Evolutionary conservation across 2,888 invertebrate species (phyloP), one percentile per base, ranked within the genome.

Genomic region (Drosophila austrosaltans): DNA sequence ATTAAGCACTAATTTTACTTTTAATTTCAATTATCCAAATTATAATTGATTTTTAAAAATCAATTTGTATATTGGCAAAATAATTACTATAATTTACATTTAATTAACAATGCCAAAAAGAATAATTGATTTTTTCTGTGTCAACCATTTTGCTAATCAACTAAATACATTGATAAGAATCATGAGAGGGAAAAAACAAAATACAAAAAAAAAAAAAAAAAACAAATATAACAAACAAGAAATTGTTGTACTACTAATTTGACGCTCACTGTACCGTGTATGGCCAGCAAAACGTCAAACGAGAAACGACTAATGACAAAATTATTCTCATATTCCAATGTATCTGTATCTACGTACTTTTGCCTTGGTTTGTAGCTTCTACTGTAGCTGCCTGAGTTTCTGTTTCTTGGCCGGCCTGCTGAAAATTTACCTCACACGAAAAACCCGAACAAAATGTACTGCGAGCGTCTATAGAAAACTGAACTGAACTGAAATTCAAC

Each of bases 401-500:
- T 57, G 64, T 22, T 40, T 53, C 53, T 58, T 54, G 62, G 40
- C 48, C 48, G 66, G 70, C 16, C 53, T 63, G 61, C 69, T 67
- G 76, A 63, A 75, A 63, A 64, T 59, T 71, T 62, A 68, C 60
- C 69, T 64, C 67, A 65, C 36, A 61, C 69, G 61, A 78, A 77
- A 76, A 60, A 83, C 80, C 77, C 82, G 82, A 83, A 87, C 83
- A 76, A 84, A 84, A 82, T 80, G 83, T 87, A 87, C 89, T 88
- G 87, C 77, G 81, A 84, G 73, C 76, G 80, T 72, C 86, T 82
- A 85, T 85, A 85, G 90, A 84, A 88, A 86, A 83, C 90, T 89
- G 90, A 85, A 76, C 76, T 76, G 76, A 76, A 85, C 85, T 85
- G 90, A 85, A 83, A 85, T 89, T 89, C 79, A 84, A 89, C 85